Conservation (phyloP, 2,888 invertebrate genomes). For the Endotricha flammealis region DNA sequence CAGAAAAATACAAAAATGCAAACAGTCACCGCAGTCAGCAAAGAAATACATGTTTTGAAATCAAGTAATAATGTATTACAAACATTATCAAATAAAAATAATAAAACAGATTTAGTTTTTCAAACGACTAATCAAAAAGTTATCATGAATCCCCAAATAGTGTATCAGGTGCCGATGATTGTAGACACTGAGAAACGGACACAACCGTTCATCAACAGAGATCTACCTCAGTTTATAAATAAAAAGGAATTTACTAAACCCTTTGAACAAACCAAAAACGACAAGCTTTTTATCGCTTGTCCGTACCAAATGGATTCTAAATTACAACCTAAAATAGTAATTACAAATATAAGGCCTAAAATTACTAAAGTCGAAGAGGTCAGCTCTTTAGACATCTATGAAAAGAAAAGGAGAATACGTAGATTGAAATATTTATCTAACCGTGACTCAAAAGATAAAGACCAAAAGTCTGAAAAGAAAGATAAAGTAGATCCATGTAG, state of each 20-base stretch:
- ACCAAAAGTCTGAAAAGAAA: constrained; percentile 34
- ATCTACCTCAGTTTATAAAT: constrained; percentile 37
- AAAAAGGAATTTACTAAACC: constrained; percentile 43
- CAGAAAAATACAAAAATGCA: constrained; percentile 26
- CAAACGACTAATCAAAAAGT: constrained; percentile 54
- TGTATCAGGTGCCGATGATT: constrained; percentile 64
- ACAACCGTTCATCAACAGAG: constrained; percentile 37
- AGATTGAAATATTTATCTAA: constrained; percentile 57
- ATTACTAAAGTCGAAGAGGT: constrained; percentile 48
- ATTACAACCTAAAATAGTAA: constrained; percentile 57
- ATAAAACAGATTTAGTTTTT: constrained; percentile 46
- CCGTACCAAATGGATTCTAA: constrained; percentile 63
- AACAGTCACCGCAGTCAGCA: constrained; percentile 27
- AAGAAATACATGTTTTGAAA: constrained; percentile 54
- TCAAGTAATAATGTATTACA: constrained; percentile 50
- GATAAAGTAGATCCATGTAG: constrained; percentile 33
- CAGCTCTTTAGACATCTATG: constrained; percentile 74
- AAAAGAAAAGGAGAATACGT: constrained; percentile 67
- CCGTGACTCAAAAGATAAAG: constrained; percentile 38
- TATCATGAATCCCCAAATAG: constrained; percentile 57
- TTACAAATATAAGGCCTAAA: constrained; percentile 54
- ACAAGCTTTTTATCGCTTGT: constrained; percentile 57
- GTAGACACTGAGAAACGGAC: constrained; percentile 51
- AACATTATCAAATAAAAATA: constrained; percentile 43
- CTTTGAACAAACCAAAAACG: constrained; percentile 44